These are phyloP conservation scores for Odobenus rosmarus DNA, from an alignment of 2,113 vertebrate genomes.

Conservation along the genomic window DNA sequence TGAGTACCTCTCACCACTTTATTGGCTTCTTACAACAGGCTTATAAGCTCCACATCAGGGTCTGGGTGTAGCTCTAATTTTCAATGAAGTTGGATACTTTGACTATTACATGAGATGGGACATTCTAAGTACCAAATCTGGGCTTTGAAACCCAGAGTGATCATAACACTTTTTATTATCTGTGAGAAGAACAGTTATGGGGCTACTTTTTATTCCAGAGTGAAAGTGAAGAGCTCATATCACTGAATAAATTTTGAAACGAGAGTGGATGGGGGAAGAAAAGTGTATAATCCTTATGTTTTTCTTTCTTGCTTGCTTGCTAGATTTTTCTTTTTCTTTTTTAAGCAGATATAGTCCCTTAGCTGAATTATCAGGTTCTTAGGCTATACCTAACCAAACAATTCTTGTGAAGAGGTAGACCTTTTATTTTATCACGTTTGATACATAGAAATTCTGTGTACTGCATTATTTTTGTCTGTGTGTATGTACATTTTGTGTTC, in stretches of 20 bases:
- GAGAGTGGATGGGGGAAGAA: neutral
- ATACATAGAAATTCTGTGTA: neutral
- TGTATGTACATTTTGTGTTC: slow-evolving; percentile 14
- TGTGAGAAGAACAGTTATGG: neutral
- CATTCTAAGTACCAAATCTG: neutral
- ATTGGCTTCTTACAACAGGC: neutral
- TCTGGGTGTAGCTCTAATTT: neutral
- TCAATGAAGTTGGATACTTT: neutral
- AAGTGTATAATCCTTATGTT: neutral
- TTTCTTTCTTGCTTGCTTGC: neutral
- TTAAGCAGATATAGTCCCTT: neutral
- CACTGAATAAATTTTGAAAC: neutral
- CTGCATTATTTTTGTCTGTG: neutral
- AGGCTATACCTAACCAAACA: neutral
- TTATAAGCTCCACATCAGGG: neutral
- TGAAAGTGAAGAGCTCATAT: neutral
- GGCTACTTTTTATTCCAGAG: neutral
- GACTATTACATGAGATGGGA: neutral
- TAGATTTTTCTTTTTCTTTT: neutral
- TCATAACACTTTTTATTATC: neutral
- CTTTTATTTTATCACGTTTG: slow-evolving; percentile 7
- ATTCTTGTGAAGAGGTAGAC: neutral
- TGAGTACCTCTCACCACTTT: fast-evolving
- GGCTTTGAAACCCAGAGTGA: neutral
- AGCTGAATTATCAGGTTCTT: slow-evolving; percentile 23